Percentiles rank a stretch among this genome's conserved stretches.
Evolutionary conservation across 2,113 vertebrate species (phyloP).

Genomic region (Progne subis): DNA sequence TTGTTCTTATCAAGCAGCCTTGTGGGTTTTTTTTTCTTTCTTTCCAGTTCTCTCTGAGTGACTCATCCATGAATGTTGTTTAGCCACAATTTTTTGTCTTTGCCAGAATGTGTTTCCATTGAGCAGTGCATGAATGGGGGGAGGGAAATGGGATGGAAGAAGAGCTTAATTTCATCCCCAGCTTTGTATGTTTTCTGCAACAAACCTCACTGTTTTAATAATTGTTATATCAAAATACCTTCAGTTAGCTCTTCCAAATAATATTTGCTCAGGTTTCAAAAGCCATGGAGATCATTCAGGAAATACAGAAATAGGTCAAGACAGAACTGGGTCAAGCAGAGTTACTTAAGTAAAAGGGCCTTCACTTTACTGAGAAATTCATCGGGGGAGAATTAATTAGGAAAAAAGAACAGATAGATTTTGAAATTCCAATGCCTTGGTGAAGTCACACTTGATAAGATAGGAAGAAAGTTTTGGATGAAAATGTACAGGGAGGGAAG

Average conservation of each 20-base stretch:
- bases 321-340: background rate
- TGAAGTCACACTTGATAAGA: background rate
- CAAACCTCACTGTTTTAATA: background rate
- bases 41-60: background rate
- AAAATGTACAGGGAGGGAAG: background rate
- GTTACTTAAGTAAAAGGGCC: background rate
- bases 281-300: background rate
- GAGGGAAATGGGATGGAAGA: rapidly evolving
- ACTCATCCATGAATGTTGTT: slow-evolving; percentile 20
- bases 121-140: background rate
- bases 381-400: background rate
- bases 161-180: background rate
- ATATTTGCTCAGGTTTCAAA: background rate
- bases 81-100: slow-evolving; percentile 2
- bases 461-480: background rate
- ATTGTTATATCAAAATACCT: background rate
- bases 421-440: background rate
- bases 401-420: background rate
- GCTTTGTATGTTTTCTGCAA: background rate
- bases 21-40: background rate
- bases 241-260: background rate
- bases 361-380: background rate
- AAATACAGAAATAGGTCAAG: background rate
- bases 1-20: slow-evolving; percentile 22
- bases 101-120: slow-evolving; percentile 19